These are phyloP conservation scores for Hypselothyrea guttata DNA, from an alignment of 2,888 invertebrate species.

Conservation along the genomic window DNA sequence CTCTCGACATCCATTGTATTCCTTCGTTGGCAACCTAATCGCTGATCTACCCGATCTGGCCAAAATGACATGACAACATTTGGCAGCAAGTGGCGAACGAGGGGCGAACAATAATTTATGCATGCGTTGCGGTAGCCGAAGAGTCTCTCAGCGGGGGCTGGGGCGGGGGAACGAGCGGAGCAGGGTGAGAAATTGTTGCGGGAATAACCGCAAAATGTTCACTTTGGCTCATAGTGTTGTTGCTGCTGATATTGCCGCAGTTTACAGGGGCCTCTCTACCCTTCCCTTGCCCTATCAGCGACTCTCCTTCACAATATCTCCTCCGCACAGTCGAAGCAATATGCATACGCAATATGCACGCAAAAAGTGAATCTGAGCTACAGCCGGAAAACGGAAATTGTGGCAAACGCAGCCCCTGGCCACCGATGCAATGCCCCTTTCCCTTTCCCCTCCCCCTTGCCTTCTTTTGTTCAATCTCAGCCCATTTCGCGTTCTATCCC, in stretches of 20 bases:
- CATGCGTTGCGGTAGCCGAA: constrained; percentile 70
- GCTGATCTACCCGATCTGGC: constrained; percentile 15
- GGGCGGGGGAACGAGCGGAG: neutral
- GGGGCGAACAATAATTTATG: constrained; percentile 73
- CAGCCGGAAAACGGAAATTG: constrained; percentile 76
- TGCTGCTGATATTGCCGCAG: constrained; percentile 39
- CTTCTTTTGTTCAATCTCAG: constrained; percentile 1
- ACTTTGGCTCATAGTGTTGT: constrained; percentile 42
- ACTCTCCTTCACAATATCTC: too few relatives aligned
- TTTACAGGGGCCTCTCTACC: constrained; percentile 28
- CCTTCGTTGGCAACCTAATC: neutral
- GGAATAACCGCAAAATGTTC: constrained; percentile 66
- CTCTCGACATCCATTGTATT: too few relatives aligned
- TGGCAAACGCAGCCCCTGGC: constrained; percentile 52
- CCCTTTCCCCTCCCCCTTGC: neutral
- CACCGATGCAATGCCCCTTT: neutral
- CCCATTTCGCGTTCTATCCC: constrained; percentile 8
- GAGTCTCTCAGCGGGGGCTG: constrained; percentile 1
- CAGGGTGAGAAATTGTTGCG: constrained; percentile 37
- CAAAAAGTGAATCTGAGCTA: constrained; percentile 73
- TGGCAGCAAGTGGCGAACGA: constrained; percentile 70
- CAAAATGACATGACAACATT: constrained; percentile 59
- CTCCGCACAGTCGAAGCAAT: constrained; percentile 30
- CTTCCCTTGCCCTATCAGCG: neutral
- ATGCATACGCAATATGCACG: constrained; percentile 44